Evolutionary conservation across 2,888 invertebrate species (phyloP).

Genomic region (Octodonta nipae): DNA sequence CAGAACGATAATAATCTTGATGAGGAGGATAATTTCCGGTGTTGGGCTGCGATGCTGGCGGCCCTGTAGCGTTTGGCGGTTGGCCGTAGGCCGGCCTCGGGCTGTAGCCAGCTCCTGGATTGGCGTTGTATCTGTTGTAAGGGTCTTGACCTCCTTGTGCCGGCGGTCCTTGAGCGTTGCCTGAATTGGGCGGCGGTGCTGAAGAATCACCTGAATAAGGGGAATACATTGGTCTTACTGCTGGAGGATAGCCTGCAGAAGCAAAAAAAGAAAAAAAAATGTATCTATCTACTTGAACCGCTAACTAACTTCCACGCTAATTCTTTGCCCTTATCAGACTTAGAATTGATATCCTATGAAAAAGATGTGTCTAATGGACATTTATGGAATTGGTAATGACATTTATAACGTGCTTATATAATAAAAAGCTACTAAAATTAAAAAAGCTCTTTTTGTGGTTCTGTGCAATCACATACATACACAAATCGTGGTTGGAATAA

Average conservation of each 20-base stretch:
- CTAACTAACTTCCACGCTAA: too few species aligned
- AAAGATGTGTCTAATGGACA: too few species aligned
- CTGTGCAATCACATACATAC: too few species aligned
- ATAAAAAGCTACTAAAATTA: too few species aligned
- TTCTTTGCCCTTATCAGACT: too few species aligned
- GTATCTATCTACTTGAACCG: too few species aligned
- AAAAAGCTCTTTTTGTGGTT: too few species aligned
- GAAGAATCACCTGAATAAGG: constrained; percentile 49
- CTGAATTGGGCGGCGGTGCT: constrained; percentile 26
- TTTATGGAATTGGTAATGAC: too few species aligned
- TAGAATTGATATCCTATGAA: too few species aligned
- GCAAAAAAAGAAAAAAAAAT: not conserved
- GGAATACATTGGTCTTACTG: constrained; percentile 62
- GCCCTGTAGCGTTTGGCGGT: constrained; percentile 32
- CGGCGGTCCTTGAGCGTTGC: constrained; percentile 26
- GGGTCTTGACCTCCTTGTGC: constrained; percentile 29
- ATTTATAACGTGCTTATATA: too few species aligned
- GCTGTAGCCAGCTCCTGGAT: constrained; percentile 25
- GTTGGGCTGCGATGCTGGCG: constrained; percentile 36
- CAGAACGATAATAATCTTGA: constrained; percentile 44
- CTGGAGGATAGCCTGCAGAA: constrained; percentile 39
- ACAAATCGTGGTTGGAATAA: too few species aligned
- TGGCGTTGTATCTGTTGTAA: constrained; percentile 32
- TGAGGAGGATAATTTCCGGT: constrained; percentile 36
- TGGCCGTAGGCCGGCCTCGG: constrained; percentile 32